A percentile compares a stretch with the other conserved stretches of the same genome.
phyloP scores from a whole-genome alignment of 2,888 invertebrate genomes.

The Mongoloraphidia duomilia region DNA sequence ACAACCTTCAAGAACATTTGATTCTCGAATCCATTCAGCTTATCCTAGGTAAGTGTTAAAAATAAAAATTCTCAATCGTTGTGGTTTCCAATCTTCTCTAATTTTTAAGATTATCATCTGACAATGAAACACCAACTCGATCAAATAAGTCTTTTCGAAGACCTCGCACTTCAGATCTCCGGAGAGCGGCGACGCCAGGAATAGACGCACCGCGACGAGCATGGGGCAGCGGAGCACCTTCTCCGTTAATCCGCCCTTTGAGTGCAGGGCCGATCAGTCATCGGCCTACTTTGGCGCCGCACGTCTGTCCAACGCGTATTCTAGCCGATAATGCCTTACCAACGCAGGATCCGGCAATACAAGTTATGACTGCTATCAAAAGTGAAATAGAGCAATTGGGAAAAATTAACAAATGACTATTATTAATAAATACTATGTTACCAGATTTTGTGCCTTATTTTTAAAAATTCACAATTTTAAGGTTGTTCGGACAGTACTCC shows the following conservation, averaged over 20 bases:
- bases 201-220: slow-evolving; percentile 32
- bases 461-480: too few species aligned
- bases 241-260: slow-evolving; percentile 39
- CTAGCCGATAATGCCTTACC: slow-evolving; percentile 41
- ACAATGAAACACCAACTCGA: slow-evolving; percentile 18
- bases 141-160: slow-evolving; percentile 13
- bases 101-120: slow-evolving; percentile 13
- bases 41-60: slow-evolving; percentile 15
- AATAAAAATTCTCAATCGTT: background rate
- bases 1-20: slow-evolving; percentile 17
- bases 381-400: slow-evolving; percentile 38
- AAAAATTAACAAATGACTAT: background rate
- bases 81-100: background rate
- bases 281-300: slow-evolving; percentile 32
- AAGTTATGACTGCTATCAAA: slow-evolving; percentile 73
- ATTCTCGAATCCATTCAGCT: slow-evolving; percentile 29
- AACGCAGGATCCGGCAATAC: slow-evolving; percentile 59
- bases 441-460: too few species aligned
- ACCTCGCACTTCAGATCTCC: slow-evolving; percentile 27
- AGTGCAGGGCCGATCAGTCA: slow-evolving; percentile 48
- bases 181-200: slow-evolving; percentile 21
- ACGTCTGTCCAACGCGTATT: slow-evolving; percentile 36
- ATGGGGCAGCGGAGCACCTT: slow-evolving; percentile 36
- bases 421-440: background rate
- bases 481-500: too few species aligned